Conservation (phyloP, 2,113 vertebrate genomes). For the Cebus imitator region DNA sequence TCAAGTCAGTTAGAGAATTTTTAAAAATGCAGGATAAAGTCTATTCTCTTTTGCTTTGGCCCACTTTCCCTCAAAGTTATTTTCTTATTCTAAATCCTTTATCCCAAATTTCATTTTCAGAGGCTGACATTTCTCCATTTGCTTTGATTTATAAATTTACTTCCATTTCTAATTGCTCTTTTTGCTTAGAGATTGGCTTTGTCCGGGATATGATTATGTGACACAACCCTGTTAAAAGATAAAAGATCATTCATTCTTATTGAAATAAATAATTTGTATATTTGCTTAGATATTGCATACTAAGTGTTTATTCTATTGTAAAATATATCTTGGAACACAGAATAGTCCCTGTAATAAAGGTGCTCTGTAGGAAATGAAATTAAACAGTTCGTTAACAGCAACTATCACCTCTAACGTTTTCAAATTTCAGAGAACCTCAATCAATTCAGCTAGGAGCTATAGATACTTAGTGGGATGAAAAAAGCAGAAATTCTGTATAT, state of each 20-base stretch:
- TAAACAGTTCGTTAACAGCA: not conserved
- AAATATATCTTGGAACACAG: not conserved
- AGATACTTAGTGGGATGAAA: not conserved
- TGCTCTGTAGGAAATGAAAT: not conserved
- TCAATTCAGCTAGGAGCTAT: not conserved
- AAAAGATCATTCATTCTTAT: not conserved
- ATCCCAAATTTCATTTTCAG: not conserved
- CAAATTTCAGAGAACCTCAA: not conserved
- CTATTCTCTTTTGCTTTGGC: not conserved
- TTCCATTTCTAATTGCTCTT: not conserved
- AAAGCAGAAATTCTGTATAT: not conserved
- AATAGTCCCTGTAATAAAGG: not conserved
- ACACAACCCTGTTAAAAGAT: not conserved
- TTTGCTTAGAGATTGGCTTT: not conserved
- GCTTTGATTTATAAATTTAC: not conserved
- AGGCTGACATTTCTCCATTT: not conserved
- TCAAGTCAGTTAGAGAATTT: not conserved
- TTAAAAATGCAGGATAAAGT: not conserved
- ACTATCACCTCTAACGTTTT: not conserved
- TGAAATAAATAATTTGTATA: not conserved
- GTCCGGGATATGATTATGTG: not conserved
- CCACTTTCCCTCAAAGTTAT: not conserved
- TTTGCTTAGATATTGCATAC: not conserved
- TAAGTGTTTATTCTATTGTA: not conserved
- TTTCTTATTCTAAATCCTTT: not conserved